Conservation (phyloP, 2,797 vertebrate species). For the Alauda arvensis region DNA sequence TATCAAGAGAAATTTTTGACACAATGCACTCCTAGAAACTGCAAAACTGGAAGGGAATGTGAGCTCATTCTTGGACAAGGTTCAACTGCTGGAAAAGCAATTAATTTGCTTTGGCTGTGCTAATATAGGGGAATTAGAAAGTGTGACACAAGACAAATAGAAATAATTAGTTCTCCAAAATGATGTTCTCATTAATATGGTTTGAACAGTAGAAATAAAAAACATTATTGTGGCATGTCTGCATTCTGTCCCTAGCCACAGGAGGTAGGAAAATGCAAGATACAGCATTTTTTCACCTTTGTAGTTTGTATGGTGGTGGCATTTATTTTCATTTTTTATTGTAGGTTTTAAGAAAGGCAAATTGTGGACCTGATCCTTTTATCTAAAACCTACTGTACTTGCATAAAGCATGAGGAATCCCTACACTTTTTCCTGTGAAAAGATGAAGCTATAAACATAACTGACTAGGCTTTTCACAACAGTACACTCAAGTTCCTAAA, state of each 20-base stretch:
- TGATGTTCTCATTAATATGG: slow-evolving; percentile 98
- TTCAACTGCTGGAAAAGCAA: slow-evolving; percentile 99
- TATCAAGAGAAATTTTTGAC: slow-evolving; percentile 87
- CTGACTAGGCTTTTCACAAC: background rate
- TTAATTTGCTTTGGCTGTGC: slow-evolving; percentile 99
- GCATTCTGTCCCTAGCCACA: slow-evolving; percentile 73
- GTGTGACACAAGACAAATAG: slow-evolving; percentile 99
- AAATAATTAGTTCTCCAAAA: slow-evolving; percentile 99
- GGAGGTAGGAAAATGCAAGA: slow-evolving; percentile 66
- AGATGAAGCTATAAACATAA: slow-evolving; percentile 12
- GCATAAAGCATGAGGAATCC: background rate
- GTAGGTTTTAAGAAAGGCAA: slow-evolving; percentile 2
- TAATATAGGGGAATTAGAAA: slow-evolving; percentile 99
- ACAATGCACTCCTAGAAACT: slow-evolving; percentile 86
- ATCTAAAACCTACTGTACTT: background rate
- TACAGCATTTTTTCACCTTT: slow-evolving; percentile 64
- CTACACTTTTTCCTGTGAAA: background rate
- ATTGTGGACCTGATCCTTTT: background rate
- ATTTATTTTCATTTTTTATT: slow-evolving; percentile 51
- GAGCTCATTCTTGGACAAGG: slow-evolving; percentile 94
- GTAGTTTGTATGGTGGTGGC: slow-evolving; percentile 13
- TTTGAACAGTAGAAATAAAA: slow-evolving; percentile 82
- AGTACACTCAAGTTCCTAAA: background rate
- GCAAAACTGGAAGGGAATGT: slow-evolving; percentile 89
- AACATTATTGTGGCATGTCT: slow-evolving; percentile 87